Conservation (phyloP, 1,140 invertebrate genomes). For the Zaprionus camerounensis region DNA sequence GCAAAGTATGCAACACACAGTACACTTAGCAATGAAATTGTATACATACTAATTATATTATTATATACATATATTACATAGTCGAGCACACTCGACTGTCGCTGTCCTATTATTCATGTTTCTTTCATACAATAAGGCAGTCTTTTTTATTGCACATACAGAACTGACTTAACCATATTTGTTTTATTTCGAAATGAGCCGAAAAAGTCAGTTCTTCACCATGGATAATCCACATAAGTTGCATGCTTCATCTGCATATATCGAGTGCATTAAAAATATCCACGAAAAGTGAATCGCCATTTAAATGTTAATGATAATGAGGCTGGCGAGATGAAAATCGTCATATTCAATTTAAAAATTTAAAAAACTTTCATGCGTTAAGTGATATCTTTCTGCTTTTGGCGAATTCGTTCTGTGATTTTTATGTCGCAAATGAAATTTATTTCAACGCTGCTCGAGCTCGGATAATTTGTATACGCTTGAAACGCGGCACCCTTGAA, state of each 20-base stretch:
- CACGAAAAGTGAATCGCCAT: slow-evolving; percentile 6
- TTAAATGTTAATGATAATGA: slow-evolving; percentile 44
- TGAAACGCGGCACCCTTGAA: slow-evolving; percentile 39
- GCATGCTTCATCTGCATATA: neutral
- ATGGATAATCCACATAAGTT: slow-evolving; percentile 6
- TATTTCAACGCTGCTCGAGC: slow-evolving; percentile 20
- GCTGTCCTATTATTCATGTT: no score
- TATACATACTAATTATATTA: no score
- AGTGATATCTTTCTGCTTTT: slow-evolving; percentile 9
- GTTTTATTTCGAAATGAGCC: neutral
- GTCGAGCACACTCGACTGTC: no score
- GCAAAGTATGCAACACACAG: no score
- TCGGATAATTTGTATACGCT: slow-evolving; percentile 39
- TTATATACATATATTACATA: no score
- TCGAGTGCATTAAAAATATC: slow-evolving; percentile 18
- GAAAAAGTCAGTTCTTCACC: neutral
- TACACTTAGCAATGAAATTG: no score
- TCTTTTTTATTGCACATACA: no score
- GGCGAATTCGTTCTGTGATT: slow-evolving; percentile 19
- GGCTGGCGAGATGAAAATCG: neutral
- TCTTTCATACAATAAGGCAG: no score
- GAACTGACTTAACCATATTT: neutral
- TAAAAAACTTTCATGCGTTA: slow-evolving; percentile 1
- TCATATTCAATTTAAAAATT: slow-evolving; percentile 30
- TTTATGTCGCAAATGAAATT: slow-evolving; percentile 22